Evolutionary conservation across 2,797 vertebrate genomes (phyloP).

Genomic region (Cyclura pinguis): DNA sequence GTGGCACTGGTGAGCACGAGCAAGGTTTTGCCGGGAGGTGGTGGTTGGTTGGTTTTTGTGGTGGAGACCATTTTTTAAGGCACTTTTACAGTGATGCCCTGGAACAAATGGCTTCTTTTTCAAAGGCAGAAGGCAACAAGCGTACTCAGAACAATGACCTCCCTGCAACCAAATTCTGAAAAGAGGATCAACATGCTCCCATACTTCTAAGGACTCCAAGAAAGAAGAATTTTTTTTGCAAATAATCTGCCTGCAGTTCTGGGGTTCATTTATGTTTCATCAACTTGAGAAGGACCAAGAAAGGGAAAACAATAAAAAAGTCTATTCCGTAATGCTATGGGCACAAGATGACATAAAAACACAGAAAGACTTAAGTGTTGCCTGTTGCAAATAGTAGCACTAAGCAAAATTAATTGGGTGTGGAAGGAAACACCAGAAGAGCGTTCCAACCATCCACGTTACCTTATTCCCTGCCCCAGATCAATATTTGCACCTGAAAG

Average conservation of each 20-base stretch:
- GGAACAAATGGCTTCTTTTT: slow-evolving; percentile 16
- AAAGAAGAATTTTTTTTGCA: fast-evolving
- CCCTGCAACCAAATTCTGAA: neutral
- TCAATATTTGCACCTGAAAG: neutral
- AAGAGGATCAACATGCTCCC: neutral
- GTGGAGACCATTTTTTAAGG: neutral
- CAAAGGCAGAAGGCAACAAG: slow-evolving; percentile 26
- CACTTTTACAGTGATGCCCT: neutral
- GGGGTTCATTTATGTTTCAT: fast-evolving
- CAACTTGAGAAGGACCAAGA: neutral
- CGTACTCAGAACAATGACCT: neutral
- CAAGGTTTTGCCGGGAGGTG: neutral
- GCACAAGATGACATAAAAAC: fast-evolving
- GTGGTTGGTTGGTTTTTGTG: neutral
- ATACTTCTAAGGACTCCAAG: fast-evolving
- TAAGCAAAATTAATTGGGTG: neutral
- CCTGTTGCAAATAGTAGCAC: neutral
- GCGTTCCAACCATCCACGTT: neutral
- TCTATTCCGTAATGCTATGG: neutral
- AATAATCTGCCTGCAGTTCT: fast-evolving
- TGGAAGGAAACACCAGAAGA: neutral
- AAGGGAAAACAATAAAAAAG: no score
- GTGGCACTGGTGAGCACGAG: neutral
- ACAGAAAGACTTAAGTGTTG: fast-evolving
- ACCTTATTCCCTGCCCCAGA: neutral